Base-by-base conservation (phyloP, 1,140 invertebrate genomes). In the Calliopsis andreniformis region DNA sequence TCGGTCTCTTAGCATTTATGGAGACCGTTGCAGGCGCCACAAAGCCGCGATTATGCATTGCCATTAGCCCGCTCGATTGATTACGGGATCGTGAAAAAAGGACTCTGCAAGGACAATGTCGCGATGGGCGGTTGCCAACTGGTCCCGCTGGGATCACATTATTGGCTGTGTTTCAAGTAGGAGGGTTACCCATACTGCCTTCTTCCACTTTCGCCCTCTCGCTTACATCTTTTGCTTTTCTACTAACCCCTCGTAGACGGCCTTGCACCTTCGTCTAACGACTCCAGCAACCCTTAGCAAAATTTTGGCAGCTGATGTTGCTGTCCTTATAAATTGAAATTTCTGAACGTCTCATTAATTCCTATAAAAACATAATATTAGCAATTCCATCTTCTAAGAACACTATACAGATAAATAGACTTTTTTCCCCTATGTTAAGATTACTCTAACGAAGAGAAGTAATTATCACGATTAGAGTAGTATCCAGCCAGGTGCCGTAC, bases 61-160 rank as follows among this genome's bases (percentile, higher is more conserved):
- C 82, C 78, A 83, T 84, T 80, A 83, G 79, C 81, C 64, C 83
- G 79, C 81, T 89, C 87, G 87, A 86, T 90, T 87, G 88, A 89
- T 90, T 86, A 81, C 83, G 82, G 68, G 81, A 84, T 88, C 76
- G 75, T 83, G 79, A 87, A 67, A 75, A 79, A 83, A 82, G 79
- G 79, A 85, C 68, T 73, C 69, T 75, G 20, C 69, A 83, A 82
- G 83, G 73, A 91, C 89, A 91, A 91, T 91, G 84, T 88, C 90
- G 68, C 89, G 87, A 91, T 91, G 86, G 90, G 91, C 86, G 90
- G 90, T 88, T 89, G 86, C 90, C 89, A 92, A 92, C 89, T 89
- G 89, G 86, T 91, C 90, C 89, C 82, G 89, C 89, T 91, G 91
- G 51, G 89, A 87, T 86, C 67, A 67, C 78, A 86, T 87, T 81